Evolutionary conservation across 1,140 invertebrate genomes (phyloP), one percentile per base, ranked within the genome.

Genomic region (Lithobius niger): DNA sequence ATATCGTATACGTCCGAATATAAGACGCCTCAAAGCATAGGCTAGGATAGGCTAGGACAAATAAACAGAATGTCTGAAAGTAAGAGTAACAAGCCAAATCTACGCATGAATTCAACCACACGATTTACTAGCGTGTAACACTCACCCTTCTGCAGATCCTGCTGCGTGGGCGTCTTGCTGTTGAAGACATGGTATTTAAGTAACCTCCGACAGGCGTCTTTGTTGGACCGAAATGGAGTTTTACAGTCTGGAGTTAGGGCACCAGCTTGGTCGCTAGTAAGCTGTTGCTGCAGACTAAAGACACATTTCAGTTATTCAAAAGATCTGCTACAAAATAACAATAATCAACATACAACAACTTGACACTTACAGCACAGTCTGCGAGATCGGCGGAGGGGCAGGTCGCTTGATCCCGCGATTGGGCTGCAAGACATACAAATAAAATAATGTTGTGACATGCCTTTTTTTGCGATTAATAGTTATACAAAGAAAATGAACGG

Each of bases 131-230:
- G 3, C 1, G 2, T 42, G 40, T 27, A 22, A 2, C 16, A 15
- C 15, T 27, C 60, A 65, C 64, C 56, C 61, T 86, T 83, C 43
- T 78, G 73, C 42, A 85, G 72, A 64, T 84, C 80, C 60, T 80
- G 76, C 43, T 78, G 72, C 57, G 76, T 78, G 21, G 81, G 71
- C 43, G 80, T 77, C 52, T 78, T 76, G 58, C 86, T 81, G 64
- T 85, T 78, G 62, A 82, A 82, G 52, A 87, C 84, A 69, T 92
- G 88, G 71, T 88, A 91, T 40, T 83, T 76, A 45, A 89, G 76
- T 15, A 92, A 70, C 47, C 86, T 72, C 64, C 86, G 82, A 54
- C 84, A 84, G 2, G 86, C 86, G 69, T 91, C 87, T 47, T 77
- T 75, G 60, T 79, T 81, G 60, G 78, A 77, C 58, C 70, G 68